Percentiles rank a stretch among this genome's conserved stretches.
phyloP scores from a whole-genome alignment of 2,113 vertebrate species.

The Micronycteris hirsuta region DNA sequence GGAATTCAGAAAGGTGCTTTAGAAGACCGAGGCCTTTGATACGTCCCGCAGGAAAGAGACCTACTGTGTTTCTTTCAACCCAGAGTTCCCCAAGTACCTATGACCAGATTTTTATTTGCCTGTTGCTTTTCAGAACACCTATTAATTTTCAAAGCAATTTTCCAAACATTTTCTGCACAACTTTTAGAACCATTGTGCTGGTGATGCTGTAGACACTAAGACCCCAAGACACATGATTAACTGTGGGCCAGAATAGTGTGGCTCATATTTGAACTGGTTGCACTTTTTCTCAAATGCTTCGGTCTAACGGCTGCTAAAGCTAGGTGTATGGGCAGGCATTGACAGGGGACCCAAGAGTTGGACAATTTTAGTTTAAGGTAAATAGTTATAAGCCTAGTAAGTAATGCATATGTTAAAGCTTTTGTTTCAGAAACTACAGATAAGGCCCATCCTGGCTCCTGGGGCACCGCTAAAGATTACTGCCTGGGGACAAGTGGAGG shows the following conservation, averaged over 20 bases:
- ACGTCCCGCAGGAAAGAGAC: not conserved
- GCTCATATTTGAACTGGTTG: not conserved
- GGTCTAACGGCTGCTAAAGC: too few species aligned
- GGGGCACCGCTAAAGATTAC: too few species aligned
- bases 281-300: not conserved
- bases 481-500: too few species aligned
- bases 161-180: not conserved
- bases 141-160: not conserved
- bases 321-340: too few species aligned
- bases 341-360: too few species aligned
- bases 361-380: too few species aligned
- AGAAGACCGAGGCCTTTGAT: not conserved
- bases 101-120: not conserved
- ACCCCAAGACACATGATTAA: not conserved
- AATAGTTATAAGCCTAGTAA: too few species aligned
- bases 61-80: not conserved
- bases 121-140: not conserved
- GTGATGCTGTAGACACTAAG: not conserved
- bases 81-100: not conserved
- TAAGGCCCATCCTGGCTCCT: too few species aligned
- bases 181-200: not conserved
- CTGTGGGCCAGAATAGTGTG: not conserved
- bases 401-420: too few species aligned
- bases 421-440: too few species aligned
- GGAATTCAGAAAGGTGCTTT: not conserved